Conservation (phyloP, 2,797 vertebrate genomes). For the Poliocrania exsul region DNA sequence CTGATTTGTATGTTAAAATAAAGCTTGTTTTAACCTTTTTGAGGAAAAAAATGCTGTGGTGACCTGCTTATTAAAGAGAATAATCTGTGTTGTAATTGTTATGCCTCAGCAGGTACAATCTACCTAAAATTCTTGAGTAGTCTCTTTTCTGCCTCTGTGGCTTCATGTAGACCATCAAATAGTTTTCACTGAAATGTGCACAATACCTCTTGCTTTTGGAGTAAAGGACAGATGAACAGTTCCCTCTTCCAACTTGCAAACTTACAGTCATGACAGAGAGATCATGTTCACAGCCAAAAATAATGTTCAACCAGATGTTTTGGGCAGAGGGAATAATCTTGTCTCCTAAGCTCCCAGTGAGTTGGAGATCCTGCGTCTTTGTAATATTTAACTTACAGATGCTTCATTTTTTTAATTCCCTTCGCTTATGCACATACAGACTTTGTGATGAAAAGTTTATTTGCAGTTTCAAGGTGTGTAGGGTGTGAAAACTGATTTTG, state of each 20-base stretch:
- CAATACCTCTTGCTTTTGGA: background rate
- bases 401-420: background rate
- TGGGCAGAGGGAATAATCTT: background rate
- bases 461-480: background rate
- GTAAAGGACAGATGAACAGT: background rate
- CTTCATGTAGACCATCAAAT: background rate
- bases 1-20: slow-evolving; percentile 54
- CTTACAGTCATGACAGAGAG: background rate
- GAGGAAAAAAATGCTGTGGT: background rate
- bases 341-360: background rate
- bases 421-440: background rate
- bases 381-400: fast-evolving
- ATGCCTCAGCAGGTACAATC: background rate
- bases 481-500: background rate
- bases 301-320: background rate
- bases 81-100: background rate
- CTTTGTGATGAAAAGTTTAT: background rate
- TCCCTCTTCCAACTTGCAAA: background rate
- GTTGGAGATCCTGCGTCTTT: background rate
- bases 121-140: background rate
- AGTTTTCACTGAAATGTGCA: background rate
- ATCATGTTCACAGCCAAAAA: background rate
- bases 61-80: background rate
- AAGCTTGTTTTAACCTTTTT: slow-evolving; percentile 28
- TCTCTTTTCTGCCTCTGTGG: background rate